Evolutionary conservation across 2,113 vertebrate genomes (phyloP).

Genomic region (Crotalus horridus): DNA sequence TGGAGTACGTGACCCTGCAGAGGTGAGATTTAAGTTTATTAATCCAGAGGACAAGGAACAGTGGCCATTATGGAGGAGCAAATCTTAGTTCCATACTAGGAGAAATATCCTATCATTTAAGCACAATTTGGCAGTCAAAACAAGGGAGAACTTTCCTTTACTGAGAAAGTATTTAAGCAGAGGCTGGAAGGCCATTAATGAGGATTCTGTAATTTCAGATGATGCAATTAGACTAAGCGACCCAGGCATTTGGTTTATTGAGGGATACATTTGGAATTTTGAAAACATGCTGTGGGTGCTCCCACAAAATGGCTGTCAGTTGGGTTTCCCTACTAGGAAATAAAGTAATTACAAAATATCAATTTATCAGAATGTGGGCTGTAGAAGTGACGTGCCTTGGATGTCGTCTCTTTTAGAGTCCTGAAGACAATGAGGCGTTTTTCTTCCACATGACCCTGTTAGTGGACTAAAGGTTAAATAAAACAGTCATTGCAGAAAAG

Average conservation of each 20-base stretch:
- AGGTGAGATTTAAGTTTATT: constrained; percentile 62
- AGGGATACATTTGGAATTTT: neutral
- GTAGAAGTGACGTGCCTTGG: neutral
- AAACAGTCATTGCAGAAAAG: neutral
- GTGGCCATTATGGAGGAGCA: neutral
- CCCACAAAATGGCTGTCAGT: neutral
- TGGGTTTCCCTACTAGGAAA: neutral
- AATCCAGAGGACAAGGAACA: neutral
- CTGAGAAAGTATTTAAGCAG: neutral
- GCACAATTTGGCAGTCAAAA: neutral
- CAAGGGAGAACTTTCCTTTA: neutral
- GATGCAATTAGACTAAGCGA: neutral
- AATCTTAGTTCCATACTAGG: neutral
- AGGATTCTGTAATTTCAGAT: neutral
- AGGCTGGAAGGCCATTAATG: neutral
- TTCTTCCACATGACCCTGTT: neutral
- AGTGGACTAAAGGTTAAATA: neutral
- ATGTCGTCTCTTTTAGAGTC: neutral
- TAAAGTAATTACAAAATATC: neutral
- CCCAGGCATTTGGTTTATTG: neutral
- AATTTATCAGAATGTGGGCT: neutral
- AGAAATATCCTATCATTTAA: neutral
- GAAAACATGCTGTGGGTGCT: neutral
- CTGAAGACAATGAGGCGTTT: neutral
- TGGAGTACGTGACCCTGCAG: constrained; percentile 56